Conservation (phyloP, 2,113 vertebrate species). For the Thomomys bottae region DNA sequence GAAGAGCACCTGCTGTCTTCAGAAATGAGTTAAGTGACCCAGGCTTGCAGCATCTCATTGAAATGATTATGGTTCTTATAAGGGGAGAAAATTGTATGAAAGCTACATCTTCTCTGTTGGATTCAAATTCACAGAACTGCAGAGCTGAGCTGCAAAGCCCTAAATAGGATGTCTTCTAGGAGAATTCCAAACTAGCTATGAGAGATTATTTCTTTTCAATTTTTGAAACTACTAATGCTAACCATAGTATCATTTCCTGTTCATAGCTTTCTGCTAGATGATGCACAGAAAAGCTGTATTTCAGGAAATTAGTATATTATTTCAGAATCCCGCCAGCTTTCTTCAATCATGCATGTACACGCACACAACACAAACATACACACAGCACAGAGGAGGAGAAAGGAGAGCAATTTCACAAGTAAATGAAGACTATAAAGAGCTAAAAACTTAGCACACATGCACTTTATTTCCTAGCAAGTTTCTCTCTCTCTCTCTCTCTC, state of each 20-base stretch:
- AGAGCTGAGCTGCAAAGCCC: slow-evolving; percentile 77
- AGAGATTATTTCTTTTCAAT: slow-evolving; percentile 64
- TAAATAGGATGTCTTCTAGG: slow-evolving; percentile 73
- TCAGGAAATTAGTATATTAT: slow-evolving; percentile 12
- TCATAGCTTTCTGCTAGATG: slow-evolving; percentile 45
- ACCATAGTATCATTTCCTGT: slow-evolving; percentile 69
- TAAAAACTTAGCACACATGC: background rate
- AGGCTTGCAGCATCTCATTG: slow-evolving; percentile 77
- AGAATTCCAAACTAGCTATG: slow-evolving; percentile 69
- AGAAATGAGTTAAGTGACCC: slow-evolving; percentile 81
- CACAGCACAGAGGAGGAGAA: background rate
- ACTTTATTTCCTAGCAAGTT: slow-evolving; percentile 33
- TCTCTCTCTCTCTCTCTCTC: background rate
- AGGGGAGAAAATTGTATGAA: slow-evolving; percentile 82
- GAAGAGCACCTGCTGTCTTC: slow-evolving; percentile 79
- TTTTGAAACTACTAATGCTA: slow-evolving; percentile 73
- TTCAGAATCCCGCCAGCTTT: background rate
- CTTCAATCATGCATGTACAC: background rate
- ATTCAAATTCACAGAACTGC: slow-evolving; percentile 81
- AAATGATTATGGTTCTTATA: slow-evolving; percentile 82
- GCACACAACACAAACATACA: background rate
- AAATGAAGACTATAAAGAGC: slow-evolving; percentile 22
- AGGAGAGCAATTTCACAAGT: background rate
- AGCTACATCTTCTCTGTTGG: slow-evolving; percentile 79
- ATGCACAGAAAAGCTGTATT: slow-evolving; percentile 60